phyloP scores from a whole-genome alignment of 2,113 vertebrate genomes.

The Brienomyrus brachyistius region DNA sequence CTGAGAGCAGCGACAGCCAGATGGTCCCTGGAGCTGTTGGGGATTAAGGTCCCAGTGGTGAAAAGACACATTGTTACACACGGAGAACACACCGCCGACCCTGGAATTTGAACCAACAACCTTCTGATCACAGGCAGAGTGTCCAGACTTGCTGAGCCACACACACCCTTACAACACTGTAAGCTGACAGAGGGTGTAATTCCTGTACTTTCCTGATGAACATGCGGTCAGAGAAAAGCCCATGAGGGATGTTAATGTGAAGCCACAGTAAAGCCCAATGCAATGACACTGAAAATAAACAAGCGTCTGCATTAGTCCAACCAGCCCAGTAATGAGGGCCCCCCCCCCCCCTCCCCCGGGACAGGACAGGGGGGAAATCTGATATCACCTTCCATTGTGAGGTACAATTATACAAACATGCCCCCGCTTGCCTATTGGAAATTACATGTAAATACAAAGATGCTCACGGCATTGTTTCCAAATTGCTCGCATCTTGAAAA shows the following conservation, averaged over 20 bases:
- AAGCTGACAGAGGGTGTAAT: conserved; percentile 42
- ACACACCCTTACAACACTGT: conserved; percentile 6
- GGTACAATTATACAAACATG: not conserved
- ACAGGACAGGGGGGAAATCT: not conserved
- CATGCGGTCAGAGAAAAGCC: conserved; percentile 19
- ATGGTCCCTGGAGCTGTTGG: not conserved
- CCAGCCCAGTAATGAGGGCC: not conserved
- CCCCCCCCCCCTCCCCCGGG: not conserved
- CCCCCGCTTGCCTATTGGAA: not conserved
- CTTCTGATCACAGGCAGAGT: not conserved
- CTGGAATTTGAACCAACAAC: not conserved
- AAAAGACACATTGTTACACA: not conserved
- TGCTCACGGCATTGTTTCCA: not conserved
- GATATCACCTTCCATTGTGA: not conserved
- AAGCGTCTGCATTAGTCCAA: not conserved
- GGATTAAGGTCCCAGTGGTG: not conserved
- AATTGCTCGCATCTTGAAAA: not conserved
- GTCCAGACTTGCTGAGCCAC: not conserved
- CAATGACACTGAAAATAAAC: not conserved
- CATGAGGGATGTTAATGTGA: not conserved
- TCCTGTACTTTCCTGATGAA: conserved; percentile 63
- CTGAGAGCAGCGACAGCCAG: not conserved
- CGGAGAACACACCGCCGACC: conserved; percentile 18
- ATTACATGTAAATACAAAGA: not conserved
- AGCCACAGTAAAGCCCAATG: not conserved